Conservation (phyloP, 2,888 invertebrate genomes). For the Idaea dimidiata region DNA sequence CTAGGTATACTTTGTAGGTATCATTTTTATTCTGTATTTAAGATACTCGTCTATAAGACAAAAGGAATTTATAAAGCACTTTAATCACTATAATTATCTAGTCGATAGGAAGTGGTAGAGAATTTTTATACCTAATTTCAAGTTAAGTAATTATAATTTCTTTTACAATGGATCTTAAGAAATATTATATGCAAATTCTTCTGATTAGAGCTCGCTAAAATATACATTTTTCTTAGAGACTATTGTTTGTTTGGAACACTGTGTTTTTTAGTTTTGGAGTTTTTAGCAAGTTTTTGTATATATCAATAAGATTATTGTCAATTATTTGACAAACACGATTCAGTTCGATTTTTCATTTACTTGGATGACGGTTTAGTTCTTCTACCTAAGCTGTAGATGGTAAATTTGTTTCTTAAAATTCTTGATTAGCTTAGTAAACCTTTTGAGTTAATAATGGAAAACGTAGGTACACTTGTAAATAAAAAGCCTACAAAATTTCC, state of each 20-base stretch:
- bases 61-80: slow-evolving; percentile 55
- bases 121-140: not conserved
- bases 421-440: slow-evolving; percentile 4
- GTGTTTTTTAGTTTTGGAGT: not conserved
- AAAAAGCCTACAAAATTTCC: slow-evolving; percentile 57
- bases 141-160: not conserved
- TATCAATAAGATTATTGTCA: not conserved
- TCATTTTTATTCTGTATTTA: slow-evolving; percentile 35
- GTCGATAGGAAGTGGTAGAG: slow-evolving; percentile 21
- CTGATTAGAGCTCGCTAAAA: not conserved
- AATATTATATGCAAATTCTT: not conserved
- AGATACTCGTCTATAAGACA: slow-evolving; percentile 52
- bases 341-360: not conserved
- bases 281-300: not conserved
- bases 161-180: not conserved
- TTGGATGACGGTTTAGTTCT: not conserved
- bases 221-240: not conserved
- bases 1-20: slow-evolving; percentile 44
- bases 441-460: slow-evolving; percentile 35
- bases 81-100: slow-evolving; percentile 23
- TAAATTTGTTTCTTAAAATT: not conserved
- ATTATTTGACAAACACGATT: not conserved
- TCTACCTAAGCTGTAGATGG: not conserved
- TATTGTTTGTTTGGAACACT: not conserved
- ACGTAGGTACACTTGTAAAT: slow-evolving; percentile 61